Evolutionary conservation across 2,113 vertebrate genomes (phyloP).

Genomic region (Ophiodon elongatus): DNA sequence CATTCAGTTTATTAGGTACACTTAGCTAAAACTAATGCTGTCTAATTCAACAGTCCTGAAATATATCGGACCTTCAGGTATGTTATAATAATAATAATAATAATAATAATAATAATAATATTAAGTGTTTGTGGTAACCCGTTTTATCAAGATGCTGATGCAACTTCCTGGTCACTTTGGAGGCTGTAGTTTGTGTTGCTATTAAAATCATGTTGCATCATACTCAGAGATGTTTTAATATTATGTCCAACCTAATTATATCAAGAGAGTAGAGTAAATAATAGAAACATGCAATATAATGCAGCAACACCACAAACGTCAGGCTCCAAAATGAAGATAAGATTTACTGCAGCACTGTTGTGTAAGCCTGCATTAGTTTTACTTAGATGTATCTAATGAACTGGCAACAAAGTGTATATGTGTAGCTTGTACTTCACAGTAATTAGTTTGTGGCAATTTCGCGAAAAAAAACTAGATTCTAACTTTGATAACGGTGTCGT

Average conservation of each 20-base stretch:
- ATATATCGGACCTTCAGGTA: no score
- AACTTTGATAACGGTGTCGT: neutral
- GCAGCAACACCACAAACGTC: neutral
- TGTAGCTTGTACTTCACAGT: neutral
- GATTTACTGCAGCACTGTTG: neutral
- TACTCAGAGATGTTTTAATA: no score
- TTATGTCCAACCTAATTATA: neutral
- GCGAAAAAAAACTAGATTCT: neutral
- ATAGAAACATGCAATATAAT: neutral
- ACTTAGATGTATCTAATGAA: neutral
- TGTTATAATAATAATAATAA: no score
- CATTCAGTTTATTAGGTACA: conserved; percentile 1
- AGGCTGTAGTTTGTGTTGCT: no score
- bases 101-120: no score
- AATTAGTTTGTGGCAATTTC: neutral
- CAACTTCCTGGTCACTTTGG: no score
- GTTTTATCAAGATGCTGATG: no score
- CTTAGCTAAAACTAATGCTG: neutral
- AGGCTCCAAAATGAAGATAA: neutral
- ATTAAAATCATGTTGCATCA: no score
- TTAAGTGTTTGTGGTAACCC: no score
- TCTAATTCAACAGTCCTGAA: neutral
- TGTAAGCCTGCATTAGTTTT: neutral
- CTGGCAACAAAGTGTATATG: neutral
- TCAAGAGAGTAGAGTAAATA: neutral